These are phyloP conservation scores for Lepidonotus clava DNA, from an alignment of 2,888 invertebrate species.

Conservation along the genomic window DNA sequence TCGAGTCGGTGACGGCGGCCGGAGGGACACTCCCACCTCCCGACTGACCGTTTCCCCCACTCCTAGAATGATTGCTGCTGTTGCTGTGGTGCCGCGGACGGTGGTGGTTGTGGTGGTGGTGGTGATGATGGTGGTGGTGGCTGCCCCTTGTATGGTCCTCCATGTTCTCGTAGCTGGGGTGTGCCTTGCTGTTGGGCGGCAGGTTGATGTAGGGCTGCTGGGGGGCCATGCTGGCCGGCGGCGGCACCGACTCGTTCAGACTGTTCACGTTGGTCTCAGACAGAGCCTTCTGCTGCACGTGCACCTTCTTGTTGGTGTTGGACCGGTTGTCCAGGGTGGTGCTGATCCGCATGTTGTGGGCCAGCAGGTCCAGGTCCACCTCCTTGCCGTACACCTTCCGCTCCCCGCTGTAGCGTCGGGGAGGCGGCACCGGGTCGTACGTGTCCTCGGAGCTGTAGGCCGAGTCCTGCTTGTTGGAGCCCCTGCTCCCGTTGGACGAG, in stretches of 20 bases:
- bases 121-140: not conserved
- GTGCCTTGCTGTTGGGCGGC: slow-evolving; percentile 69
- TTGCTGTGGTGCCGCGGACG: not conserved
- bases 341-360: not conserved
- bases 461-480: not conserved
- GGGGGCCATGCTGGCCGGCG: not conserved
- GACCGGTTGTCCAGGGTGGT: not conserved
- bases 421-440: slow-evolving; percentile 39
- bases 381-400: not conserved
- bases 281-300: not conserved
- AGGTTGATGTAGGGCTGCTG: slow-evolving; percentile 71
- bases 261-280: not conserved
- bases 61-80: too few species aligned
- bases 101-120: not conserved
- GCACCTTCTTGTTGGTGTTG: not conserved
- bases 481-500: not conserved
- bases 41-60: too few species aligned
- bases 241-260: slow-evolving; percentile 15
- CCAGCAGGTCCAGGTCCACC: not conserved
- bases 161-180: slow-evolving; percentile 12
- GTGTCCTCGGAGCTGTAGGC: slow-evolving; percentile 21
- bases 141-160: not conserved
- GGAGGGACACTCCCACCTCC: not conserved
- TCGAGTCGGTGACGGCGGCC: not conserved
- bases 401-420: not conserved